These are phyloP conservation scores for Poecilobothrus nobilitatus DNA, from an alignment of 2,888 invertebrate genomes.

Conservation along the genomic window DNA sequence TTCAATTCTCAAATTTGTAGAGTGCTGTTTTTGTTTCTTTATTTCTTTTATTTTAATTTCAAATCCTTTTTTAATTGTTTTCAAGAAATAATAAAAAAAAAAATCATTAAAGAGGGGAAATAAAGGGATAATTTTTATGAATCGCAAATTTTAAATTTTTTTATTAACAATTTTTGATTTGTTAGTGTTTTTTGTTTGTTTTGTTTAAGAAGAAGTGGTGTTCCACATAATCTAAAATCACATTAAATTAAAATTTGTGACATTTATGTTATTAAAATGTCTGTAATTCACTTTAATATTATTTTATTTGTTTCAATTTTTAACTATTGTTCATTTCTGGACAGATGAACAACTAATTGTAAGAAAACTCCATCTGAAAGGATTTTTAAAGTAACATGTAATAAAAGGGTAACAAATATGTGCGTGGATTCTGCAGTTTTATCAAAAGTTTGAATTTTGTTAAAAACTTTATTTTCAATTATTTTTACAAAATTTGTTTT, in stretches of 20 bases:
- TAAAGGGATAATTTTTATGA: neutral
- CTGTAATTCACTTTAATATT: too few relatives aligned
- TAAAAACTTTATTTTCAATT: too few relatives aligned
- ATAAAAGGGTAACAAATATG: too few relatives aligned
- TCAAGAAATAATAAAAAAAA: neutral
- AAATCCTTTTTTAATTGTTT: conserved; percentile 2
- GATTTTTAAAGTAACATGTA: too few relatives aligned
- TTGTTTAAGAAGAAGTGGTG: neutral
- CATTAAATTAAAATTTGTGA: neutral
- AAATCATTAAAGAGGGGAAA: neutral
- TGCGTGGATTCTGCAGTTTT: too few relatives aligned
- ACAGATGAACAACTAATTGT: too few relatives aligned
- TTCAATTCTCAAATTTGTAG: too few relatives aligned
- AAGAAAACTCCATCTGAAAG: too few relatives aligned
- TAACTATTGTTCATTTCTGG: too few relatives aligned
- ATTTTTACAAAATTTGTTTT: too few relatives aligned
- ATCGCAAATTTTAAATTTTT: neutral
- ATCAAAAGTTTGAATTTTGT: too few relatives aligned
- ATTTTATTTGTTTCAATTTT: too few relatives aligned
- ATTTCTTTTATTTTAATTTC: neutral
- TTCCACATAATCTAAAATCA: neutral
- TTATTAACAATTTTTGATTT: neutral
- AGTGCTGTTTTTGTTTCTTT: neutral
- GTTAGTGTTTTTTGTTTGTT: neutral
- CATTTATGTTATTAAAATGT: neutral